A percentile compares a stretch with the other conserved stretches of the same genome.
Evolutionary conservation across 2,888 invertebrate species (phyloP).

Genomic region (Agonopterix arenella): DNA sequence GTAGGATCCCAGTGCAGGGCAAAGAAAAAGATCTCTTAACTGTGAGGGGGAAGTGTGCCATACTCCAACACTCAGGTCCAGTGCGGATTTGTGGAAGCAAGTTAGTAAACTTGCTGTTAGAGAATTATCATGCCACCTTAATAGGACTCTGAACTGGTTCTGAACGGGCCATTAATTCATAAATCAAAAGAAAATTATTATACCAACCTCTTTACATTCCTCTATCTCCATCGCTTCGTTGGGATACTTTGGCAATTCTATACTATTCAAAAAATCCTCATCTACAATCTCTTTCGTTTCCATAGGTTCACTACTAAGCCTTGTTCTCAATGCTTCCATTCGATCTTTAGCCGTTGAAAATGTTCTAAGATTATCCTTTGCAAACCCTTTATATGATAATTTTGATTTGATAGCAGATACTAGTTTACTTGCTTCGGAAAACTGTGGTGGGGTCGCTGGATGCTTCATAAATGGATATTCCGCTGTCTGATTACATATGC

Average conservation of each 20-base stretch:
- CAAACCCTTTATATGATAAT: conserved; percentile 40
- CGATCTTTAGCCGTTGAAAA: conserved; percentile 45
- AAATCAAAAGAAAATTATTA: background rate
- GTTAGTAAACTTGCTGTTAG: no score
- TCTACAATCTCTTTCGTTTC: background rate
- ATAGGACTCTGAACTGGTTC: background rate
- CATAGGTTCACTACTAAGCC: conserved; percentile 33
- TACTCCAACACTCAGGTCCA: no score
- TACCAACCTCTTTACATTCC: conserved; percentile 45
- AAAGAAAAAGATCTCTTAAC: no score
- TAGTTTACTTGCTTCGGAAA: conserved; percentile 63
- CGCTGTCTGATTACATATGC: conserved; percentile 57
- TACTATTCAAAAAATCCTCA: conserved; percentile 11
- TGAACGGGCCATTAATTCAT: background rate
- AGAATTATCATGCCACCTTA: no score
- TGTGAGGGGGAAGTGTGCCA: no score
- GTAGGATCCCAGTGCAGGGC: no score
- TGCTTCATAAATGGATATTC: conserved; percentile 64
- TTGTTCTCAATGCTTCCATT: conserved; percentile 38
- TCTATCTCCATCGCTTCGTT: conserved; percentile 58
- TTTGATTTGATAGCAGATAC: conserved; percentile 66
- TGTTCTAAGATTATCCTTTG: conserved; percentile 29
- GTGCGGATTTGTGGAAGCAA: no score
- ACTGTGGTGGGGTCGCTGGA: conserved; percentile 65
- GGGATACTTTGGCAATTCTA: conserved; percentile 13